These are phyloP conservation scores for Anorthoa munda DNA, from an alignment of 2,888 invertebrate species.

Conservation along the genomic window DNA sequence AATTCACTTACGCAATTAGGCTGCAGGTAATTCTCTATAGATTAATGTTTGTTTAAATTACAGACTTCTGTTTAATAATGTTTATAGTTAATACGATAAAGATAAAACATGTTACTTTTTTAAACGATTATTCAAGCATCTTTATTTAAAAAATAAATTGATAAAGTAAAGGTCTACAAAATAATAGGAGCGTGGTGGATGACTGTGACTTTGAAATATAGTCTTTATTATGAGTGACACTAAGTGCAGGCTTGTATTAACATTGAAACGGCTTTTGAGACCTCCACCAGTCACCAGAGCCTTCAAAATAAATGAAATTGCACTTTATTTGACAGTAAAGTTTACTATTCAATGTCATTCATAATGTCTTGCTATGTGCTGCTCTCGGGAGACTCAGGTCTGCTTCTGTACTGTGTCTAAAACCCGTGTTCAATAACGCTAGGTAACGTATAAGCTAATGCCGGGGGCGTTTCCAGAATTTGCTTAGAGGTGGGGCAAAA, in stretches of 20 bases:
- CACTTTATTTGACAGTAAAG: background rate
- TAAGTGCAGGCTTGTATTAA: background rate
- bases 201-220: too few species aligned
- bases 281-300: too few species aligned
- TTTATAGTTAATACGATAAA: background rate
- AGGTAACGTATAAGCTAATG: too few species aligned
- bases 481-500: too few species aligned
- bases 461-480: too few species aligned
- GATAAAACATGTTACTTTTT: conserved; percentile 1
- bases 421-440: too few species aligned
- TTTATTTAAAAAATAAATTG: background rate
- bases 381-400: background rate
- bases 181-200: too few species aligned
- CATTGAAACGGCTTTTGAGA: background rate
- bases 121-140: background rate
- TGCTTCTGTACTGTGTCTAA: background rate
- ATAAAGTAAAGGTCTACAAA: too few species aligned
- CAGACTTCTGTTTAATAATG: background rate
- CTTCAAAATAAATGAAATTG: background rate
- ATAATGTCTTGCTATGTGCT: background rate
- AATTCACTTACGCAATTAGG: too few species aligned
- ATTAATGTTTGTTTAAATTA: conserved; percentile 17
- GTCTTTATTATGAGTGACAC: background rate
- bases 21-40: conserved; percentile 1
- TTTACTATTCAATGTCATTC: background rate